Evolutionary conservation across 2,888 invertebrate species (phyloP), one percentile per base, ranked within the genome.

Genomic region (Tetranychus truncatus): DNA sequence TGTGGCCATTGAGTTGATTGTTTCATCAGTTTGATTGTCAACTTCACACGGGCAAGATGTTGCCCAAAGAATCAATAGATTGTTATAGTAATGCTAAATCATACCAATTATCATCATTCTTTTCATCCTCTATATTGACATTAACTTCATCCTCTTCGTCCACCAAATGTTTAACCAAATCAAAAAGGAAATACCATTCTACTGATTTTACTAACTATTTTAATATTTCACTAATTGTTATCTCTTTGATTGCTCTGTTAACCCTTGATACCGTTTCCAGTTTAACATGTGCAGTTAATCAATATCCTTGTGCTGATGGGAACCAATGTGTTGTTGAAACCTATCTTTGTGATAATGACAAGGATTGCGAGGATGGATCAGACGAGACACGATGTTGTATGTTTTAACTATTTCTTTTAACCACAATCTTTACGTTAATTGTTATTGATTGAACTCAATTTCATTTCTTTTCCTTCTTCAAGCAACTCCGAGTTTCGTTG

Each of bases 321-420:
- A 11, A 20, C 11, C 20, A 69, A 6, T 69, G 69, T 69, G 34
- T 69, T 11, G 15, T 24, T 69, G 21, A 24, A 69, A 69, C 20
- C 8, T 69, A 69, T 69, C 69, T 69, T n/a, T 72, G 72, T 72
- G 72, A 72, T n/a, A 44, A 44, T 45, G 72, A 72, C 11, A n/a
- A n/a, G 15, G 45, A 72, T 46, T 72, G 72, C 34, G 44, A 5
- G 1, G 72, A 72, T 46, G 45, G 72, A 15, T 72, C 72, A 72
- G 72, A 72, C 34, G 72, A 72, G 15, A 8, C n/a, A 24, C 21
- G 45, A 18, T 72, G 72, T 44, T 69, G 69, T 69, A 69, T 24
- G 69, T 69, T 69, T 69, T 11, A 34, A 34, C 34, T 24, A 24
- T 24, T 24, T 24, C n/a, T 34, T 34, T 5, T 34, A 34, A 5